Percentiles rank a stretch among this genome's conserved stretches.
Conservation (phyloP, 2,113 vertebrate species). For the Tragelaphus buxtoni region DNA sequence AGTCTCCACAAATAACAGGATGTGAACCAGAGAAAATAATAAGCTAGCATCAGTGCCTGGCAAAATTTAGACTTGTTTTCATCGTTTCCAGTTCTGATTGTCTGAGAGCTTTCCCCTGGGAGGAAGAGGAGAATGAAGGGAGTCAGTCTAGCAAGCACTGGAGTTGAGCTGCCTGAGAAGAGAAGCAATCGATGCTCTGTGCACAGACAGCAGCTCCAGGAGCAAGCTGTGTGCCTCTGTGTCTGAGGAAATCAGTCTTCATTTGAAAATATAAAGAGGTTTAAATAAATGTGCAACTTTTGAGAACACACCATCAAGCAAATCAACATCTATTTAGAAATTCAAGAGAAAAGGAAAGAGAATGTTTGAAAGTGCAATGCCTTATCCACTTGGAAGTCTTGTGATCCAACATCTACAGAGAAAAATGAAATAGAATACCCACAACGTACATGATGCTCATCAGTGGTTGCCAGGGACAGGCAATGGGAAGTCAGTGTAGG, state of each 20-base stretch:
- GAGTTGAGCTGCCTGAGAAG: fast-evolving
- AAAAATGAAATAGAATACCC: not conserved
- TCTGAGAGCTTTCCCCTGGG: fast-evolving
- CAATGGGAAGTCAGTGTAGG: fast-evolving
- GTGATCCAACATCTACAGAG: not conserved
- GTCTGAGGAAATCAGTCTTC: not conserved
- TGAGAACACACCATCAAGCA: not conserved
- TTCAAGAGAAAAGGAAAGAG: not conserved
- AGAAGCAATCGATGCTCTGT: fast-evolving
- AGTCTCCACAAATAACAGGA: not conserved
- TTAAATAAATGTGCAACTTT: not conserved
- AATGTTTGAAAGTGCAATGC: not conserved
- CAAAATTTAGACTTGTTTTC: not conserved
- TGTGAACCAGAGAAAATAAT: not conserved
- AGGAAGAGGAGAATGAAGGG: fast-evolving
- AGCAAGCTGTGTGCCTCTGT: not conserved
- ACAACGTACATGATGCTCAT: not conserved
- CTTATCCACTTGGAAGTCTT: not conserved
- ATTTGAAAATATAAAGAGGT: not conserved
- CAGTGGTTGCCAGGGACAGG: too few relatives aligned
- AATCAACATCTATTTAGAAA: not conserved
- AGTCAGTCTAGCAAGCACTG: fast-evolving
- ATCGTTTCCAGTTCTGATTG: fast-evolving
- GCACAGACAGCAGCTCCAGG: not conserved
- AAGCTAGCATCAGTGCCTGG: not conserved